Evolutionary conservation across 2,113 vertebrate genomes (phyloP).

Genomic region (Rissa tridactyla): DNA sequence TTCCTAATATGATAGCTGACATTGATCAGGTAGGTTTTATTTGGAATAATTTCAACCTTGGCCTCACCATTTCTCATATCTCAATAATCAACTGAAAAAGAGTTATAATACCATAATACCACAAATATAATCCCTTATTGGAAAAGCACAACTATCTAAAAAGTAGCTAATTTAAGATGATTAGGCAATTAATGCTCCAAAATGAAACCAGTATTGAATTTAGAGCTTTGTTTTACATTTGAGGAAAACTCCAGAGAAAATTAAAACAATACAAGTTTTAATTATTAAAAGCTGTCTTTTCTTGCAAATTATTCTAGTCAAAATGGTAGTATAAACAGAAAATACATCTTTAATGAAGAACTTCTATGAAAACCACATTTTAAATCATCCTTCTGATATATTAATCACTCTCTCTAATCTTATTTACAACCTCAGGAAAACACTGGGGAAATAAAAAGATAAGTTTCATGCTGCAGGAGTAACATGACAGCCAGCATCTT

Average conservation of each 20-base stretch:
- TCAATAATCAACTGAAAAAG: background rate
- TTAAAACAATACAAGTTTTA: constrained; percentile 64
- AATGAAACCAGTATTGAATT: constrained; percentile 54
- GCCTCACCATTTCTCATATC: background rate
- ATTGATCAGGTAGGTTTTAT: background rate
- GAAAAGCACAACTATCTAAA: constrained; percentile 11
- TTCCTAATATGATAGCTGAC: background rate
- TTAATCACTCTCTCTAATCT: background rate
- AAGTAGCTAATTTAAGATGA: constrained; percentile 32
- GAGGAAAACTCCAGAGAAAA: constrained; percentile 61
- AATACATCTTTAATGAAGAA: constrained; percentile 56
- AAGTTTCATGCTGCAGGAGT: background rate
- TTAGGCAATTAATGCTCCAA: constrained; percentile 28
- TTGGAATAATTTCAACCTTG: background rate
- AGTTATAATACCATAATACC: background rate
- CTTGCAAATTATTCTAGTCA: constrained; percentile 39
- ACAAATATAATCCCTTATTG: background rate
- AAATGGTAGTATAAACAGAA: constrained; percentile 56
- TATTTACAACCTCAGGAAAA: background rate
- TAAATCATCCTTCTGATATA: constrained; percentile 7
- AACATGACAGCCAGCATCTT: background rate
- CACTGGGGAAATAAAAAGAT: background rate
- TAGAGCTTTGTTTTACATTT: constrained; percentile 54
- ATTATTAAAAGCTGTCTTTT: constrained; percentile 64
- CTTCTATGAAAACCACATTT: background rate